Evolutionary conservation across 2,797 vertebrate species (phyloP), one percentile per base, ranked within the genome.

Genomic region (Sphenopsis melanotis): DNA sequence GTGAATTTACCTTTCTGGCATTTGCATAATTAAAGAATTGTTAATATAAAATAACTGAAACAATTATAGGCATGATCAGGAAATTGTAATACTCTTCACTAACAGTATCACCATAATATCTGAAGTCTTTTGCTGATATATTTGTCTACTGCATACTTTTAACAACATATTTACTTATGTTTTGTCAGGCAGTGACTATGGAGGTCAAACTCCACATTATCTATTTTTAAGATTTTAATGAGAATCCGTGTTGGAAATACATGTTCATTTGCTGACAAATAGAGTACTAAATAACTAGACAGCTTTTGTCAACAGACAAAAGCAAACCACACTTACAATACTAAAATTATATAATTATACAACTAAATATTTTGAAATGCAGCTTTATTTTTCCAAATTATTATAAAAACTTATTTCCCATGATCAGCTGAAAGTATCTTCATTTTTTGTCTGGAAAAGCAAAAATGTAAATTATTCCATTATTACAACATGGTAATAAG

Each of bases 341-440:
- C 56, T 44, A 64, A 93, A 93, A 79, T 81, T 19, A 91, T 92
- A 69, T 32, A 26, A 56, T 93, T 71, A 77, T 88, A 44, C 46
- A 76, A 89, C 66, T 60, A 44, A 66, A 69, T 65, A 90, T 82
- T 94, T 59, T 97, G 69, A 95, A 81, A 95, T 94, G 57, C 44
- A 79, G 37, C 69, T 91, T 94, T 91, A 71, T 84, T 95, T 93
- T 94, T 83, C 72, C 61, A 27, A 6, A 83, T 93, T 89, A 96
- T 83, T 93, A 95, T 96, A 96, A 97, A 97, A 97, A 71, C 41
- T 92, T 95, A 59, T 97, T 96, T 96, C 36, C 92, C 68, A 70
- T 50, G 50, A 60, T 68, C 88, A 80, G 65, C 81, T 95, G 76
- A 89, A 94, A 87, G 17, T 46, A 39, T 41, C 39, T 80, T 55